These are phyloP conservation scores for Pimephales promelas DNA, from an alignment of 2,113 vertebrate genomes.

Conservation along the genomic window DNA sequence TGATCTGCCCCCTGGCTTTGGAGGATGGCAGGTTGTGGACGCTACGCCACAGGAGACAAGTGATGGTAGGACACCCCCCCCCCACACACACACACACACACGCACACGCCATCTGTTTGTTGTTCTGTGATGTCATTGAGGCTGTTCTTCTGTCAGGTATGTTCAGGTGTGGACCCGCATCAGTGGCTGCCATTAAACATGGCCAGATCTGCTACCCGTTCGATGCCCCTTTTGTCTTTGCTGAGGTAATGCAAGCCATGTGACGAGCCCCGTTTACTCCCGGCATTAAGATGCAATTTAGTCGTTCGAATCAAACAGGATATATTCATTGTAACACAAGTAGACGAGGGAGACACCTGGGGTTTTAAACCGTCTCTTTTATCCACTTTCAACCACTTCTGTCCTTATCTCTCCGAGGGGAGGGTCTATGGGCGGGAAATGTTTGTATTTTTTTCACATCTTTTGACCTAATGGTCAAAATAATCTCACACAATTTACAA, in stretches of 20 bases:
- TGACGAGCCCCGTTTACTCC: no score
- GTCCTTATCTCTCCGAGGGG: no score
- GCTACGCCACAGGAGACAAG: slow-evolving; percentile 97
- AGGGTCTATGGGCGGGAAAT: no score
- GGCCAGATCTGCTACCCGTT: slow-evolving; percentile 91
- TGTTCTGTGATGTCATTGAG: neutral
- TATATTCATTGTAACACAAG: no score
- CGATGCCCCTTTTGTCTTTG: slow-evolving; percentile 90
- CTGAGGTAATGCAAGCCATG: slow-evolving; percentile 79
- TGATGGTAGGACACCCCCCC: slow-evolving; percentile 82
- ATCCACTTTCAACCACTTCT: no score
- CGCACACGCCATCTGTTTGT: neutral
- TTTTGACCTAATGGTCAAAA: no score
- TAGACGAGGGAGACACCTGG: no score
- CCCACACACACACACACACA: neutral
- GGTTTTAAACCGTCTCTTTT: no score
- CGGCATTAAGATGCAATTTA: no score
- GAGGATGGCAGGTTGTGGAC: slow-evolving; percentile 96
- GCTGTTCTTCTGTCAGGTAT: slow-evolving; percentile 78
- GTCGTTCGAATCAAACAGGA: no score
- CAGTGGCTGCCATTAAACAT: slow-evolving; percentile 91
- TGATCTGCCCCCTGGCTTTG: slow-evolving; percentile 90
- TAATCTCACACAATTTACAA: no score
- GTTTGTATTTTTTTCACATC: no score
- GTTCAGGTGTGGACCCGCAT: slow-evolving; percentile 94